Conservation (phyloP, 2,797 vertebrate genomes). For the Lepus oiostolus region DNA sequence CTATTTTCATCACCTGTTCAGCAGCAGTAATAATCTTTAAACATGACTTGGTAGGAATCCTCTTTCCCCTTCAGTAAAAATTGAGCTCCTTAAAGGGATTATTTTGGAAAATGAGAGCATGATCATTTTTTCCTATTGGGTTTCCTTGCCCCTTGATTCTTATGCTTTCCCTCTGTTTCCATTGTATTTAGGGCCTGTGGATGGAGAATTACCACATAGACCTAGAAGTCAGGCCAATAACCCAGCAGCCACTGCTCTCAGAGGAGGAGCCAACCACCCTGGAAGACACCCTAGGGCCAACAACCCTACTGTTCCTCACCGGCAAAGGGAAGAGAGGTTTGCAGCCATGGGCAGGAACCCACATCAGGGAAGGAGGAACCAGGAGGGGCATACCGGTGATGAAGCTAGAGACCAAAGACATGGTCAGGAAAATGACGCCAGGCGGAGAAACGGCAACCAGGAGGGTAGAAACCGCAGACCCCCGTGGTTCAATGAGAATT, state of each 20-base stretch:
- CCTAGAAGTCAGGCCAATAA: conserved; percentile 78
- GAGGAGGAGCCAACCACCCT: conserved; percentile 62
- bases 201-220: conserved; percentile 70
- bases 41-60: not conserved
- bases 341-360: conserved; percentile 65
- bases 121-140: not conserved
- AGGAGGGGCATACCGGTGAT: conserved; percentile 63
- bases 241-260: conserved; percentile 37
- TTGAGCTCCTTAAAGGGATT: conserved; percentile 13
- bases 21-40: not conserved
- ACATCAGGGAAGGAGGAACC: conserved; percentile 78
- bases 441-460: conserved; percentile 75
- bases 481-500: conserved; percentile 66
- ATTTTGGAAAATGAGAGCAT: conserved; percentile 47
- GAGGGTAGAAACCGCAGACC: conserved; percentile 79
- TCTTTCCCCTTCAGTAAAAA: conserved; percentile 53
- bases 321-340: conserved; percentile 77
- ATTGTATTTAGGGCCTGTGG: conserved; percentile 53
- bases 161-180: not conserved
- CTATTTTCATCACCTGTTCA: not conserved
- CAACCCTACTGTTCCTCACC: conserved; percentile 17
- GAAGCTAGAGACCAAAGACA: conserved; percentile 75
- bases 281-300: conserved; percentile 59
- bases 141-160: conserved; percentile 55
- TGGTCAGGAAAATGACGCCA: conserved; percentile 71